Evolutionary conservation across 2,888 invertebrate species (phyloP), one percentile per base, ranked within the genome.

Genomic region (Entomobrya multifasciata): DNA sequence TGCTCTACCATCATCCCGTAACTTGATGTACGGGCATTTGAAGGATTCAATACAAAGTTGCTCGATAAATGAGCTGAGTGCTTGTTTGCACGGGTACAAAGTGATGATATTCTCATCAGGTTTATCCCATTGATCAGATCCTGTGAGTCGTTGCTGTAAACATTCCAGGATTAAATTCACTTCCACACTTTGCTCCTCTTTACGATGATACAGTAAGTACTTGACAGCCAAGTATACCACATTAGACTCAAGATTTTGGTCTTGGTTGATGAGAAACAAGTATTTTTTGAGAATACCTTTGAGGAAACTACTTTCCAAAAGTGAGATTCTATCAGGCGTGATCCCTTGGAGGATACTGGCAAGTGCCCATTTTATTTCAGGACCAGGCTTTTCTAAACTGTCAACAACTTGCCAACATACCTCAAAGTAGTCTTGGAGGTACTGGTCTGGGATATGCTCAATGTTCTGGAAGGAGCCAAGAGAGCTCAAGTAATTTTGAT

Each of bases 21-120:
- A 30, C 47, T 85, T 85, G 52, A 78, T 78, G 20, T 78, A 60
- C 8, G 85, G 85, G 36, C 85, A 85, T 84, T 88, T 83, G 49
- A 89, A 89, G 77, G 89, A 86, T 30, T 86, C 86, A 8, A 84
- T 88, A 30, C 83, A 86, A 8, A 89, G 80, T n/a, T 88, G 89
- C 49, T 89, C 89, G n/a, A 89, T 70, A 77, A 89, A 89, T 10
- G 82, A 84, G 88, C 87, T 88, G 17, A 89, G 72, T 27, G 88
- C 83, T 79, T 89, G 89, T 27, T 87, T 87, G 49, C 88, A 88
- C 1, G 89, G 89, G 25, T 83, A 87, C 17, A 87, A 27, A 5
- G 86, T 87, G 17, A 81, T 76, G 5, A 87, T 84, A 22, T 89
- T 86, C 30, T 89, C 86, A 22, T 79, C 81, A 0, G 84, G 60